Base-by-base conservation (phyloP, 1,140 invertebrate species). In the Scaptomyza hsui region DNA sequence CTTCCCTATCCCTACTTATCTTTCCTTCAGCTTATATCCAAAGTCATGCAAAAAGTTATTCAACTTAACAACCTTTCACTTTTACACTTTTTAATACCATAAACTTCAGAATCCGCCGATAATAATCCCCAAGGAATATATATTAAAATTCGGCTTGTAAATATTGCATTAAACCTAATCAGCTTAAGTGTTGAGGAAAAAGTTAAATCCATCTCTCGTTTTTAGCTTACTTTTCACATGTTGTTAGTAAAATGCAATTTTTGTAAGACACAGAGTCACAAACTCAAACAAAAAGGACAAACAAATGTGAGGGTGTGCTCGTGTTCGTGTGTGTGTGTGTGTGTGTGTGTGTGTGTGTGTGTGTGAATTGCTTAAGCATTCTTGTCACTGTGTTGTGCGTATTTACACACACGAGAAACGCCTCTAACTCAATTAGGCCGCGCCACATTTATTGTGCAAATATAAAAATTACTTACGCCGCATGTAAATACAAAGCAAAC, bases 361-460 rank as follows among this genome's bases (percentile, higher is more conserved):
- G 26, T 32, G 21, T 42, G 35, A 3, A 35, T 41, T 59, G 24
- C 18, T 61, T 26, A 37, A 45, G 56, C 41, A 52, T 52, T 68
- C 37, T 39, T 60, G 56, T 68, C 64, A 52, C 65, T 61, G n/a
- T n/a, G n/a, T 39, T 16, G 26, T 37, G 26, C 12, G 57, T 69
- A 61, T 69, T 69, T 69, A 61, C 65, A 69, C 57, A 61, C 65
- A 53, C 57, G 65, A 61, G 65, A 61, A 61, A 53, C 65, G 65
- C 57, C 65, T 61, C 48, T 29, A 69, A 69, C 65, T 69, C 65
- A 61, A 69, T 61, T 69, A 61, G 39, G 39, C 56, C 29, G 56
- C 29, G 56, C 26, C 56, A 52, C 64, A 61, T 68, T 61, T 68
- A 39, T 68, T 61, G 64, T 61, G 64, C 53, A 59, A 67, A 67